phyloP scores from a whole-genome alignment of 2,888 invertebrate genomes.

The Agrochola circellaris region DNA sequence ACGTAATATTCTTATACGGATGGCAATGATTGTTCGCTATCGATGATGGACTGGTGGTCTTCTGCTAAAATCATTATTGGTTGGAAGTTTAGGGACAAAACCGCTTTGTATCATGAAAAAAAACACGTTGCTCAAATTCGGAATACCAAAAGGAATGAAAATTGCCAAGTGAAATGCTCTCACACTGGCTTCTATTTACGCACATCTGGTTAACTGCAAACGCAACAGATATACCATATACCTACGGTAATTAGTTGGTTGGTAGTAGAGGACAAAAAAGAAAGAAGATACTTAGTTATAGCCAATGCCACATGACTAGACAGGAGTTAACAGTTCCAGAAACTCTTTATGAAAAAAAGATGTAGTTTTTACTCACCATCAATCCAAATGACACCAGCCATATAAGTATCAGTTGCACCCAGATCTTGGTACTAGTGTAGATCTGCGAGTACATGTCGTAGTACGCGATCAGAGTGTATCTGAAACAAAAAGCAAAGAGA shows the following conservation, averaged over 20 bases:
- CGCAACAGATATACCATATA: neutral
- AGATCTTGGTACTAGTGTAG: slow-evolving; percentile 94
- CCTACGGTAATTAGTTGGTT: neutral
- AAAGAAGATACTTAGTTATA: neutral
- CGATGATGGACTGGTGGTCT: neutral
- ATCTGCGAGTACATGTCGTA: slow-evolving; percentile 94
- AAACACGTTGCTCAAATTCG: neutral
- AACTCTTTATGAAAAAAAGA: neutral
- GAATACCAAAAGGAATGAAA: neutral
- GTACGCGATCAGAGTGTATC: slow-evolving; percentile 96
- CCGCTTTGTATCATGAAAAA: neutral
- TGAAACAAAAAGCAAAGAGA: slow-evolving; percentile 82
- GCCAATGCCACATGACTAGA: neutral
- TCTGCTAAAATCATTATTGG: neutral
- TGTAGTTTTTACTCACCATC: slow-evolving; percentile 88
- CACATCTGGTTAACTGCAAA: too few relatives aligned
- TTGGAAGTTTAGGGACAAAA: neutral
- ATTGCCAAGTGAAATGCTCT: neutral
- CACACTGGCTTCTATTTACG: neutral
- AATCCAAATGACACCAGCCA: slow-evolving; percentile 95
- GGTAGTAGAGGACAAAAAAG: neutral
- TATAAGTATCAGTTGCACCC: slow-evolving; percentile 94
- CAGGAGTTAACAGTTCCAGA: neutral
- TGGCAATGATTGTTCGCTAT: neutral
- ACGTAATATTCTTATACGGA: slow-evolving; percentile 3